Conservation (phyloP, 2,113 vertebrate species). For the Nothoprocta perdicaria region DNA sequence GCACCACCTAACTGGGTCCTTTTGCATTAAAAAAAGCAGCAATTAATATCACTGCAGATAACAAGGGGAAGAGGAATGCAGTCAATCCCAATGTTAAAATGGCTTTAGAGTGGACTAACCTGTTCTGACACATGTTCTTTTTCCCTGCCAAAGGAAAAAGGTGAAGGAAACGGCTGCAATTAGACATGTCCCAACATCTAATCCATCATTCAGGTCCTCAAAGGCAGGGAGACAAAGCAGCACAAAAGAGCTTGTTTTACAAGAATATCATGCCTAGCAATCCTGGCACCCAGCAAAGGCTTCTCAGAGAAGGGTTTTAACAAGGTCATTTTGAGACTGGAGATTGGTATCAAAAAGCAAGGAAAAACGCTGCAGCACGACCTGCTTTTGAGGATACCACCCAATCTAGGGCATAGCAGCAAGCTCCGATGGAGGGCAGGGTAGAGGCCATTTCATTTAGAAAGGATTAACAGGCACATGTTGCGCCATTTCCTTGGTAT, state of each 20-base stretch:
- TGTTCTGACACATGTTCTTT: not conserved
- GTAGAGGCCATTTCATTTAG: not conserved
- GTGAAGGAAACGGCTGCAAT: not conserved
- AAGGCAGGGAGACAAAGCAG: conserved; percentile 4
- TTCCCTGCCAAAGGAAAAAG: conserved; percentile 18
- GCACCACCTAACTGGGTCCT: not conserved
- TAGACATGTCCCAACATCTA: conserved; percentile 4
- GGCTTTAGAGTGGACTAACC: not conserved
- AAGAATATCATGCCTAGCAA: not conserved
- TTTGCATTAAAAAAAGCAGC: not conserved
- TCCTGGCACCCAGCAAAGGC: not conserved
- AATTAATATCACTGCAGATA: not conserved
- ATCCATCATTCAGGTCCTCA: conserved; percentile 15
- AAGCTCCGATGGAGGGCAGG: not conserved
- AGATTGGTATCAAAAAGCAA: not conserved
- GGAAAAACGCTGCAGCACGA: not conserved
- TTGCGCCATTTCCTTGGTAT: not conserved
- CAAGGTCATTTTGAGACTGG: not conserved
- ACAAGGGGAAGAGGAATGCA: not conserved
- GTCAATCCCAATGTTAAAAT: not conserved
- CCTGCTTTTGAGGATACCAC: conserved; percentile 25
- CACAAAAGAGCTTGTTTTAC: not conserved
- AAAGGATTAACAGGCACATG: not conserved
- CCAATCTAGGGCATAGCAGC: conserved; percentile 9
- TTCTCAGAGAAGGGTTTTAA: not conserved